Evolutionary conservation across 2,113 vertebrate genomes (phyloP), one percentile per base, ranked within the genome.

Genomic region (Apaloderma vittatum): DNA sequence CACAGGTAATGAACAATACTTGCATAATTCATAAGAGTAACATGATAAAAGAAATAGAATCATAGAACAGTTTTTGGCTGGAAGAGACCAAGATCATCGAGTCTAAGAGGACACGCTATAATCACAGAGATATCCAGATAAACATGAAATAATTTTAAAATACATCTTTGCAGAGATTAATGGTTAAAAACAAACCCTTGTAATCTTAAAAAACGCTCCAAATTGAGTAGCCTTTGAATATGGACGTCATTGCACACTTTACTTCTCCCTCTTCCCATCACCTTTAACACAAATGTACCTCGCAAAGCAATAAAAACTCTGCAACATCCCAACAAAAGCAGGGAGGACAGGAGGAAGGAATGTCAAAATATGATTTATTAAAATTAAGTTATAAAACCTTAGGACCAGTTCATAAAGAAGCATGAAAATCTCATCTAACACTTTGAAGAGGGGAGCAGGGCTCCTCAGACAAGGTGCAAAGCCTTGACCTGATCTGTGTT

Each of bases 381-480:
- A 90, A 95, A 97, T 74, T 76, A 43, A 24, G 36, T 88, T 95
- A 96, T 87, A 97, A 97, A 97, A 93, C 40, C 23, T 84, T 81
- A 78, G 45, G 88, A 90, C 74, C 52, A 80, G 76, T 77, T 93
- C 77, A 83, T 55, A 86, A 40, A 88, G 58, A 86, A 89, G 62
- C 86, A 88, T 1, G 37, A 66, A 86, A 46, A 68, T 54, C 40
- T 79, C 65, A 57, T 36, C 70, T 59, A 82, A 10, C 48, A 81
- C 54, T 84, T 18, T 21, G 65, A 89, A 71, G 62, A 52, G 57
- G 43, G 63, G 30, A 95, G 72, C 32, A 59, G 62, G 61, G 36
- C 72, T 88, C 55, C 36, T 30, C 34, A 71, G 52, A 49, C 19
- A 36, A 94, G 43, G 27, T 62, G 51, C 67, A 93, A 86, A 89